A percentile compares a stretch with the other conserved stretches of the same genome.
These are phyloP conservation scores for Siniperca chuatsi DNA, from an alignment of 2,113 vertebrate species.

Conservation along the genomic window DNA sequence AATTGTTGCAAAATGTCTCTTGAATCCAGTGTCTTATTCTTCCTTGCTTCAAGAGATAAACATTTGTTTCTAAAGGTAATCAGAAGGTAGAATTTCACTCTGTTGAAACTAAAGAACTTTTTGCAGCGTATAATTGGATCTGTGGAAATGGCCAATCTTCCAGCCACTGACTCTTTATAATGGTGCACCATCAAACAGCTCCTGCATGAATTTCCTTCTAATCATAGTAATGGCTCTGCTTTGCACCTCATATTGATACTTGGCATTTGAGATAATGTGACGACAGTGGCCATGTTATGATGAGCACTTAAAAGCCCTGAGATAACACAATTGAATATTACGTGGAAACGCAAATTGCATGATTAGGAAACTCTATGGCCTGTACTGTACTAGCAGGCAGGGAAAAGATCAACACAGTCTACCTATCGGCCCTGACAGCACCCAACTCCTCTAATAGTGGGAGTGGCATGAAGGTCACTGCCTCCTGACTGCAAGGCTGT, in stretches of 20 bases:
- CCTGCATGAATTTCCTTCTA: conserved; percentile 36
- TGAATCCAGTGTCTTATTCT: neutral
- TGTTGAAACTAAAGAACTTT: conserved; percentile 14
- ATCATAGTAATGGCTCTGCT: conserved; percentile 43
- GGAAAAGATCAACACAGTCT: conserved; percentile 9
- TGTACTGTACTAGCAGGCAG: neutral
- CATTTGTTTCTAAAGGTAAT: neutral
- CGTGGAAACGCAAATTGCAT: conserved; percentile 5
- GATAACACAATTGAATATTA: conserved; percentile 4
- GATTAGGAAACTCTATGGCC: conserved; percentile 12
- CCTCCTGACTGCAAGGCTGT: conserved; percentile 1
- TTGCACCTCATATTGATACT: conserved; percentile 36
- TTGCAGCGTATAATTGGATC: conserved; percentile 44
- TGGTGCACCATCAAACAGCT: conserved; percentile 24
- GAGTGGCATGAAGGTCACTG: conserved; percentile 52
- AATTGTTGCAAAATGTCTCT: neutral
- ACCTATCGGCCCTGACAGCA: conserved; percentile 37
- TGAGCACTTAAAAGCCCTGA: conserved; percentile 6
- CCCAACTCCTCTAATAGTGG: conserved; percentile 28
- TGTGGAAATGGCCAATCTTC: conserved; percentile 36
- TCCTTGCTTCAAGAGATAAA: too few species aligned
- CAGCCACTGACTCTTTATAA: conserved; percentile 40
- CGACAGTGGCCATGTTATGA: neutral
- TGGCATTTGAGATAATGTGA: conserved; percentile 56
- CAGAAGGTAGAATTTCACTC: neutral